Evolutionary conservation across 2,888 invertebrate species (phyloP).

Genomic region (Carabus problematicus): DNA sequence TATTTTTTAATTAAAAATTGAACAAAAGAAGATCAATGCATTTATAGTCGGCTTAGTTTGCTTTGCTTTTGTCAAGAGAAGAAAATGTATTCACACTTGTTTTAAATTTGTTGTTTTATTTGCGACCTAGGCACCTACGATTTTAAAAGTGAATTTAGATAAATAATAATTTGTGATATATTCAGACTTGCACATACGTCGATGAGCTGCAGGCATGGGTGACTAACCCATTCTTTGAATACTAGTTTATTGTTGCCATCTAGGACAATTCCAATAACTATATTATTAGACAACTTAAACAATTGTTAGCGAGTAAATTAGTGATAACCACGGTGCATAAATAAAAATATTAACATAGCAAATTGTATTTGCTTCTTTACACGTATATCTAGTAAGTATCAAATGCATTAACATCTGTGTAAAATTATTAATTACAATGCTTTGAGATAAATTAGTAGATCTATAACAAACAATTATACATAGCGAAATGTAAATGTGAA

Average conservation of each 20-base stretch:
- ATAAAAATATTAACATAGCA: constrained; percentile 32
- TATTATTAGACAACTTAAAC: background rate
- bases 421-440: constrained; percentile 28
- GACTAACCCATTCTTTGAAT: too few species aligned
- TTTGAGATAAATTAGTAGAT: constrained; percentile 24
- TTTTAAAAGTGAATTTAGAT: too few species aligned
- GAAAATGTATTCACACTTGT: too few species aligned
- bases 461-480: constrained; percentile 11
- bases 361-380: constrained; percentile 25
- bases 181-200: too few species aligned
- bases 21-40: too few species aligned
- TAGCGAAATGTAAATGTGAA: constrained; percentile 14
- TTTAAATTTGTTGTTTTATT: too few species aligned
- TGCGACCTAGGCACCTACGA: too few species aligned
- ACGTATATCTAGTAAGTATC: constrained; percentile 13
- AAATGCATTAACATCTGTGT: constrained; percentile 35
- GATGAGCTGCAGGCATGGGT: too few species aligned
- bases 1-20: too few species aligned
- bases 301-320: constrained; percentile 13
- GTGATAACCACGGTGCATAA: constrained; percentile 33
- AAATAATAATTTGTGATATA: too few species aligned
- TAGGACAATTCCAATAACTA: constrained; percentile 1
- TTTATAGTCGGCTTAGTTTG: too few species aligned
- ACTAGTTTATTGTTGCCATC: constrained; percentile 40
- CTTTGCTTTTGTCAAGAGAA: too few species aligned